A percentile compares a stretch with the other conserved stretches of the same genome.
phyloP scores from a whole-genome alignment of 1,140 invertebrate species.

The Pseudomyrmex gracilis region DNA sequence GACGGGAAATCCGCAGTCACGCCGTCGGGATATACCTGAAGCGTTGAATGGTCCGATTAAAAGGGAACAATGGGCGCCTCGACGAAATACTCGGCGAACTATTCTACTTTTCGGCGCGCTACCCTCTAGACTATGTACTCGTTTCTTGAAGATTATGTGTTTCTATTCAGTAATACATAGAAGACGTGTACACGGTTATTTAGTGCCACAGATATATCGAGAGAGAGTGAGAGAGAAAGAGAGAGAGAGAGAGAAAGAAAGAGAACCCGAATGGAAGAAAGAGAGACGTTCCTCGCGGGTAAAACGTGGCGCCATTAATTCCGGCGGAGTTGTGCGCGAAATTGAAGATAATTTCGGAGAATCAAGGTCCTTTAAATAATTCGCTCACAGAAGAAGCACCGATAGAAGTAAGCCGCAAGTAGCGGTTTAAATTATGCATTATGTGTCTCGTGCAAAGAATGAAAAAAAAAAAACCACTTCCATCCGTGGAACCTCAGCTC shows the following conservation, averaged over 20 bases:
- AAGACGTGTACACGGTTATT: not conserved
- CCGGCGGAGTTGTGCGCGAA: not conserved
- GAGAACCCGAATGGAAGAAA: not conserved
- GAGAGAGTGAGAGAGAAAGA: not conserved
- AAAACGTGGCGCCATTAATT: not conserved
- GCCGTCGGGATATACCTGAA: conserved; percentile 45
- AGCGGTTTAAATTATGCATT: not conserved
- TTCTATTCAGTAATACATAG: not conserved
- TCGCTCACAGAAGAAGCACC: too few species aligned
- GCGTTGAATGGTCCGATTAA: conserved; percentile 77
- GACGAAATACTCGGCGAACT: conserved; percentile 32
- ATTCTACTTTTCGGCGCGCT: conserved; percentile 22
- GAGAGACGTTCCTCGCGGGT: too few species aligned
- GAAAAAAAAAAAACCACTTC: not conserved
- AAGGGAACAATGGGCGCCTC: conserved; percentile 73
- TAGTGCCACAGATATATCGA: not conserved
- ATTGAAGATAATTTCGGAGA: not conserved
- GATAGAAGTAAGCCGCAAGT: not conserved
- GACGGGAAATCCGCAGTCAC: conserved; percentile 28
- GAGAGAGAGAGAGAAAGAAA: too few species aligned
- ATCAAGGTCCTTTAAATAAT: not conserved
- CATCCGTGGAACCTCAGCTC: too few species aligned
- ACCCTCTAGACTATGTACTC: not conserved
- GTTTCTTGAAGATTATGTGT: conserved; percentile 20
- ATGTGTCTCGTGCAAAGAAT: not conserved